Conservation (phyloP, 2,113 vertebrate genomes). For the Lucifuga dentata region DNA sequence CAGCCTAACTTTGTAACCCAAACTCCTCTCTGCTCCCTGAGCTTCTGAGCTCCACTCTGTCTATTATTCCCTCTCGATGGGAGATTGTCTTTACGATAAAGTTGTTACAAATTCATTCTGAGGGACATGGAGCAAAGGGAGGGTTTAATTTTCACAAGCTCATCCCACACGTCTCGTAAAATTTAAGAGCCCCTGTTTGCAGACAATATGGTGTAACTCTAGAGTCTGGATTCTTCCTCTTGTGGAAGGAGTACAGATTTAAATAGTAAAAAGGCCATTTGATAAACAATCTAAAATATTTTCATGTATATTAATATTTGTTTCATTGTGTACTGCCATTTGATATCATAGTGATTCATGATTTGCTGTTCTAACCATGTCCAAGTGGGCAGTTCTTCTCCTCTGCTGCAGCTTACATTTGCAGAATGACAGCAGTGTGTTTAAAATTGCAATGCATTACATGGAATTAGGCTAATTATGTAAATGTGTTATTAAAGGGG, state of each 20-base stretch:
- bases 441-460: too few relatives aligned
- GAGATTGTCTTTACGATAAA: slow-evolving; percentile 59
- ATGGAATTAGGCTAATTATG: too few relatives aligned
- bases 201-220: slow-evolving; percentile 57
- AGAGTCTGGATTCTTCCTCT: slow-evolving; percentile 60
- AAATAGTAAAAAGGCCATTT: too few relatives aligned
- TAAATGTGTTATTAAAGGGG: too few relatives aligned
- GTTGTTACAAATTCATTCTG: slow-evolving; percentile 65
- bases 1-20: slow-evolving; percentile 33
- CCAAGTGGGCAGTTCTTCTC: too few relatives aligned
- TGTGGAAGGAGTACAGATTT: too few relatives aligned
- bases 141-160: slow-evolving; percentile 73
- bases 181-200: slow-evolving; percentile 64
- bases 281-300: slow-evolving; percentile 13
- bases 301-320: slow-evolving; percentile 16
- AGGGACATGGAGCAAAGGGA: slow-evolving; percentile 48
- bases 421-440: too few relatives aligned
- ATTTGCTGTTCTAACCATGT: too few relatives aligned
- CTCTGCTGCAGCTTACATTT: too few relatives aligned
- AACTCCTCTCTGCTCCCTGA: slow-evolving; percentile 22
- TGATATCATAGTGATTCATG: too few relatives aligned
- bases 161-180: slow-evolving; percentile 70
- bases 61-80: slow-evolving; percentile 28
- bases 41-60: slow-evolving; percentile 24
- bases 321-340: too few relatives aligned